phyloP scores from a whole-genome alignment of 2,113 vertebrate species.

The western clawed frog (Xenopus tropicalis) region UCB_Xtro_10.0 CM004447.2:73870501-73871000 shows the following conservation, averaged over 20 bases:
- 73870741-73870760: constrained; percentile 58
- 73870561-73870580: too few species aligned
- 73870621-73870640: too few species aligned
- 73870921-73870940: constrained; percentile 24
- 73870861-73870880: not conserved
- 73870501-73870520: too few species aligned
- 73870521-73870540: too few species aligned
- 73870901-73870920: not conserved
- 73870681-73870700: too few species aligned
- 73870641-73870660: too few species aligned
- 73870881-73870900: constrained; percentile 1
- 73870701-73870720: constrained; percentile 38
- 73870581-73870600: too few species aligned
- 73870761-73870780: constrained; percentile 49
- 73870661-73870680: too few species aligned
- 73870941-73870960: constrained; percentile 6
- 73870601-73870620: too few species aligned
- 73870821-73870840: not conserved
- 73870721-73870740: constrained; percentile 41
- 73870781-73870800: not conserved
- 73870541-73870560: too few species aligned
- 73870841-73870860: not conserved
- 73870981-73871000: constrained; percentile 28
- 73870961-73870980: constrained; percentile 14
- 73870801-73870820: constrained; percentile 3